Base-by-base conservation (phyloP, 2,113 vertebrate genomes). In the Sebastes schlegelii region DNA sequence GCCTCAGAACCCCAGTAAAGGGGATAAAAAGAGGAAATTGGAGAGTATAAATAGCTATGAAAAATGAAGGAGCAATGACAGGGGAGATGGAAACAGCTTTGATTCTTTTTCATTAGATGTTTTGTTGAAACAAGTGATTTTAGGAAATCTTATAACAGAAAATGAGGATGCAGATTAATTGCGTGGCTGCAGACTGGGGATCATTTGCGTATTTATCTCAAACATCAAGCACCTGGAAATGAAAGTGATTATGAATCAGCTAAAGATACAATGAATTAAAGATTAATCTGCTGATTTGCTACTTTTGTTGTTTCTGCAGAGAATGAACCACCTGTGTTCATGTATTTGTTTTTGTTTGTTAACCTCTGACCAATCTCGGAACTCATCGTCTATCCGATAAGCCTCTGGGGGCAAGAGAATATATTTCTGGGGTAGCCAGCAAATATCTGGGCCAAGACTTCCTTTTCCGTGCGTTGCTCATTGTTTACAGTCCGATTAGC, bases 151-250 rank as follows among this genome's bases (percentile, higher is more conserved):
- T 21, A 14, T 57, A 58, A 45, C 45, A 48, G 77, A 73, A 58
- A 45, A 54, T 84, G 46, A 34, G 57, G 70, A 82, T 5, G 0
- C 10, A 54, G 60, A 49, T 6, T 67, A 74, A 79, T 82, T 62
- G 49, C 1, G 1, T 10, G 13, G 19, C 70, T 80, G 46, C 52
- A 83, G 60, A 68, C 40, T 51, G 73, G n/a, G 45, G 23, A 74
- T 80, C 16, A 86, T 80, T 57, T 83, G 17, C 16, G 19, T 65
- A 49, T 79, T 80, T 63, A 78, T 82, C 67, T 75, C 71, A 68
- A 71, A 55, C 34, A 80, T 76, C 21, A 57, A 21, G 52, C 21
- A 8, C n/a, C 14, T 70, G 83, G 80, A 86, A 82, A 86, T 86
- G 51, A 87, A 74, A 55, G 49, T 0, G 9, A 69, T 26, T 58